A percentile compares a stretch with the other conserved stretches of the same genome.
Conservation (phyloP, 2,888 invertebrate genomes). For the Drosophila bunnanda region DNA sequence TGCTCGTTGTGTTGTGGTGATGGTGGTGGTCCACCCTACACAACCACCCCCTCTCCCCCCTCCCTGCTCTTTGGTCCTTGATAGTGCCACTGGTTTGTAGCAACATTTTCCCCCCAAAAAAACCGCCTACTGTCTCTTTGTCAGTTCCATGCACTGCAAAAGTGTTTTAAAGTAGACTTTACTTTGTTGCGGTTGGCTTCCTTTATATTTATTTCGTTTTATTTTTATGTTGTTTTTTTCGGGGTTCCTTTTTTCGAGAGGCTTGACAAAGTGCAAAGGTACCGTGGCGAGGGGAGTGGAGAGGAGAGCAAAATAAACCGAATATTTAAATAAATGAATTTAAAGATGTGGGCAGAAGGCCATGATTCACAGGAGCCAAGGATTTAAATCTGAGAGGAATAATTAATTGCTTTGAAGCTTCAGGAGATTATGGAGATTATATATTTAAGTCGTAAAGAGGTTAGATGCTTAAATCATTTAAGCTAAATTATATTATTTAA, state of each 20-base stretch:
- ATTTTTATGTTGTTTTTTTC: slow-evolving; percentile 13
- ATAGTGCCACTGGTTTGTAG: slow-evolving; percentile 38
- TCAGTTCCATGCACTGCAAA: slow-evolving; percentile 61
- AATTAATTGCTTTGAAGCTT: background rate
- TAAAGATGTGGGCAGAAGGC: slow-evolving; percentile 21
- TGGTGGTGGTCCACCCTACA: slow-evolving; percentile 9
- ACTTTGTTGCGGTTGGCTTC: slow-evolving; percentile 65
- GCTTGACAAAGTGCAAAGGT: slow-evolving; percentile 35
- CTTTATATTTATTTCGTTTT: slow-evolving; percentile 45
- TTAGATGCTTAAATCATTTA: background rate
- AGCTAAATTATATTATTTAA: background rate
- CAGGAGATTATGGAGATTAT: background rate
- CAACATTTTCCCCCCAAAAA: slow-evolving; percentile 13
- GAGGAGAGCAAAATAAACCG: slow-evolving; percentile 10
- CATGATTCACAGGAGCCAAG: background rate
- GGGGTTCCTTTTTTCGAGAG: slow-evolving; percentile 27
- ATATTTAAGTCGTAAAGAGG: background rate
- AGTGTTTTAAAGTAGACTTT: slow-evolving; percentile 71
- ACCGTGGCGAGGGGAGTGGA: too few species aligned
- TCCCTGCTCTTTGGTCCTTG: slow-evolving; percentile 18
- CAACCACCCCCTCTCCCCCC: too few species aligned
- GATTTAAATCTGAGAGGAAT: slow-evolving; percentile 2
- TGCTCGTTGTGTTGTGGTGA: slow-evolving; percentile 17
- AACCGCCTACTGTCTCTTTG: slow-evolving; percentile 56
- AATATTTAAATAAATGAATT: slow-evolving; percentile 36